Evolutionary conservation across 2,113 vertebrate species (phyloP).

Genomic region (Pseudonaja textilis): DNA sequence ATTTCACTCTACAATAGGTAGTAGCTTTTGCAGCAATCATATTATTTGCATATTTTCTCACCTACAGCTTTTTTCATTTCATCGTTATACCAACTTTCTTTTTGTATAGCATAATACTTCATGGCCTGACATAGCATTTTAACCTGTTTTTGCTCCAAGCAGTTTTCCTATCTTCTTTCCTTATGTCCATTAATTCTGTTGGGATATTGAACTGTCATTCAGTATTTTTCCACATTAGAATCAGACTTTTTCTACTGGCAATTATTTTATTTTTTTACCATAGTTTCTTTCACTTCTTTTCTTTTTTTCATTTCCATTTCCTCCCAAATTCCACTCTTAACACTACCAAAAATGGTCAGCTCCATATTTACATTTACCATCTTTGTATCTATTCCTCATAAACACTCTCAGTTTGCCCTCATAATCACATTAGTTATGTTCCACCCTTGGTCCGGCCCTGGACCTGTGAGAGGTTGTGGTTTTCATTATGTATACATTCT

Average conservation of each 20-base stretch:
- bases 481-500: background rate
- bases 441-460: too few species aligned
- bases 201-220: background rate
- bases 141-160: background rate
- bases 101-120: background rate
- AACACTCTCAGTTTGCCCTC: background rate
- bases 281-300: background rate
- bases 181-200: background rate
- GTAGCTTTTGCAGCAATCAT: background rate
- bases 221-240: background rate
- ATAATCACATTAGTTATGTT: background rate
- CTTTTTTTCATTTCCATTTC: background rate
- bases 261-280: background rate
- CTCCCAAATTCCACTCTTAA: background rate
- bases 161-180: background rate
- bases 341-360: background rate
- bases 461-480: background rate
- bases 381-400: background rate
- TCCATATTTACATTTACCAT: background rate
- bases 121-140: background rate
- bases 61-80: background rate
- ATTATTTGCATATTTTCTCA: background rate
- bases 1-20: background rate
- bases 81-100: background rate
- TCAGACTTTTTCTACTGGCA: background rate